Evolutionary conservation across 2,888 invertebrate genomes (phyloP).

Genomic region (Cantharis rustica): DNA sequence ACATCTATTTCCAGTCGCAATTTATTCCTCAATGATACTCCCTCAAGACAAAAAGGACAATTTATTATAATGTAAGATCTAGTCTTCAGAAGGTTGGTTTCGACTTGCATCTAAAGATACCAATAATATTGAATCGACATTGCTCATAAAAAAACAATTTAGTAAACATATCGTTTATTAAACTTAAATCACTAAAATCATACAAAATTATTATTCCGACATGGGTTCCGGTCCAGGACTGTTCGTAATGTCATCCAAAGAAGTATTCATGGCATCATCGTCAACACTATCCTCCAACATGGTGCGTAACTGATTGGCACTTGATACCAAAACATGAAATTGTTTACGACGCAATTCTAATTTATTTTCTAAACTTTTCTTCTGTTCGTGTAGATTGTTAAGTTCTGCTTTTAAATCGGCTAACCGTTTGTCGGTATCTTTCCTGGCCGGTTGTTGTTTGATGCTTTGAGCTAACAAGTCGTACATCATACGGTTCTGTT

Average conservation of each 20-base stretch:
- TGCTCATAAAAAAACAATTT: background rate
- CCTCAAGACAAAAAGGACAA: too few species aligned
- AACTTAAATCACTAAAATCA: background rate
- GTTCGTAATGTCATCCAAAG: conserved; percentile 56
- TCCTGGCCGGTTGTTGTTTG: conserved; percentile 86
- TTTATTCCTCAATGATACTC: too few species aligned
- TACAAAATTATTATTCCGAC: conserved; percentile 44
- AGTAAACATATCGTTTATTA: background rate
- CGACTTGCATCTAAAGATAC: too few species aligned
- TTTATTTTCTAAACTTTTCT: conserved; percentile 74
- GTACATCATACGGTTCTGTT: conserved; percentile 91
- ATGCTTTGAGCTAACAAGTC: conserved; percentile 92
- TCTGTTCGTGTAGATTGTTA: conserved; percentile 69
- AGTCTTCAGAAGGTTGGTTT: too few species aligned
- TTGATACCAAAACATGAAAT: conserved; percentile 85
- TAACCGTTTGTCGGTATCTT: conserved; percentile 74
- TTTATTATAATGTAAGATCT: too few species aligned
- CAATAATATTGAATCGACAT: too few species aligned
- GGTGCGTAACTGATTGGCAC: conserved; percentile 83
- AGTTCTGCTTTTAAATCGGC: conserved; percentile 75
- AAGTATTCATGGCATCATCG: conserved; percentile 61
- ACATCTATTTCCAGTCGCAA: too few species aligned
- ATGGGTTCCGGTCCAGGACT: conserved; percentile 52
- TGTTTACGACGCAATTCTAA: conserved; percentile 85
- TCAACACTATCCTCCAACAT: conserved; percentile 72